Percentiles rank a stretch among this genome's conserved stretches.
phyloP scores from a whole-genome alignment of 2,797 vertebrate genomes.

The Phoebastria nigripes region DNA sequence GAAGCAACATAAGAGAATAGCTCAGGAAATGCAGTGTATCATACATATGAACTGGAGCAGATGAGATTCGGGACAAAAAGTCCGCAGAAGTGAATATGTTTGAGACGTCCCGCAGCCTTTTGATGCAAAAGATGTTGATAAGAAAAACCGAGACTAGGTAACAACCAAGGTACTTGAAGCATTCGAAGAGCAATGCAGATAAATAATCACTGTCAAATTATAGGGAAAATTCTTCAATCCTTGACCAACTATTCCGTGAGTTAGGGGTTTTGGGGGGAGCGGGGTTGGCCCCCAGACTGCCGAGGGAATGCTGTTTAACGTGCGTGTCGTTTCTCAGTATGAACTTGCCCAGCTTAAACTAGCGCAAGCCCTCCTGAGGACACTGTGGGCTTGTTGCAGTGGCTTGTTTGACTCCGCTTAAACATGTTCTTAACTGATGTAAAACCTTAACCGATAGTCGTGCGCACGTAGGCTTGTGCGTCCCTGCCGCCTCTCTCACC shows the following conservation, averaged over 20 bases:
- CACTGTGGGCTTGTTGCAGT: not conserved
- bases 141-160: not conserved
- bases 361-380: not conserved
- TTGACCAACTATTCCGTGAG: not conserved
- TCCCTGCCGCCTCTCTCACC: not conserved
- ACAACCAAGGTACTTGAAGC: not conserved
- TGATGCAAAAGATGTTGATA: not conserved
- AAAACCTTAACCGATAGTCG: rapidly evolving
- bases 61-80: not conserved
- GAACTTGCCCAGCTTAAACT: not conserved
- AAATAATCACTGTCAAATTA: not conserved
- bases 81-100: not conserved
- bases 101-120: not conserved
- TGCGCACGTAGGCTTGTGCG: rapidly evolving
- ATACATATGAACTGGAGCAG: rapidly evolving
- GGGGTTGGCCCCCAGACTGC: not conserved
- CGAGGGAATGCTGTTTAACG: not conserved
- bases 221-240: not conserved
- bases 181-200: not conserved
- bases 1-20: not conserved
- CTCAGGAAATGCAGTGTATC: not conserved
- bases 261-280: not conserved
- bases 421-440: not conserved
- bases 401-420: not conserved
- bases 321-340: not conserved